phyloP scores from a whole-genome alignment of 2,113 vertebrate genomes.

The Suricata suricatta region DNA sequence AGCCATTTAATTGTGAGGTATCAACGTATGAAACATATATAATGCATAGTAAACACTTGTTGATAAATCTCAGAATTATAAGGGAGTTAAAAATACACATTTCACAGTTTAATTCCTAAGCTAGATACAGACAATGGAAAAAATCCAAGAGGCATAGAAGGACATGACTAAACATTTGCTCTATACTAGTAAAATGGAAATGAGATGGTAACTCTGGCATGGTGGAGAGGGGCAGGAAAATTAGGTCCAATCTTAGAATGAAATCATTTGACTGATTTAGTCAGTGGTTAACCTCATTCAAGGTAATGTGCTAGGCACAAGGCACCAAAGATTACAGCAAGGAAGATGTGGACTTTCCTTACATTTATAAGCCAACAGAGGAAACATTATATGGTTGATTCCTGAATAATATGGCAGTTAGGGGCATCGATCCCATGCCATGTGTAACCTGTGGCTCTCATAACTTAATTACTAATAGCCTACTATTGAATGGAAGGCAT shows the following conservation, averaged over 20 bases:
- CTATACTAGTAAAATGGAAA: neutral
- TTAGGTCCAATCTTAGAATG: neutral
- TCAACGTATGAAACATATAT: neutral
- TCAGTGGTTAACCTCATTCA: neutral
- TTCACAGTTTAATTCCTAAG: neutral
- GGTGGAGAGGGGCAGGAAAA: neutral
- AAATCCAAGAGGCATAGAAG: neutral
- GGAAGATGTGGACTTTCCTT: neutral
- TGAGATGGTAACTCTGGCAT: neutral
- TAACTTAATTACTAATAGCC: neutral
- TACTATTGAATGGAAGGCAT: neutral
- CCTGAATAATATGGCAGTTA: neutral
- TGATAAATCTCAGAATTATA: neutral
- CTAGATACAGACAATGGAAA: neutral
- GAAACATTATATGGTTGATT: neutral
- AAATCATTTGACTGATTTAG: neutral
- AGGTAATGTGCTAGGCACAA: no score
- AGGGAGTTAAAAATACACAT: neutral
- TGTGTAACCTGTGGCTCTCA: neutral
- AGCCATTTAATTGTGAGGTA: neutral
- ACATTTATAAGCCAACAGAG: neutral
- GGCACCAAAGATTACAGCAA: neutral
- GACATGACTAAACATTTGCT: neutral
- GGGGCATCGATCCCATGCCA: neutral
- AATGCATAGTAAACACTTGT: neutral